Conservation (phyloP, 2,888 invertebrate genomes). For the Phrixothrix hirtus region DNA sequence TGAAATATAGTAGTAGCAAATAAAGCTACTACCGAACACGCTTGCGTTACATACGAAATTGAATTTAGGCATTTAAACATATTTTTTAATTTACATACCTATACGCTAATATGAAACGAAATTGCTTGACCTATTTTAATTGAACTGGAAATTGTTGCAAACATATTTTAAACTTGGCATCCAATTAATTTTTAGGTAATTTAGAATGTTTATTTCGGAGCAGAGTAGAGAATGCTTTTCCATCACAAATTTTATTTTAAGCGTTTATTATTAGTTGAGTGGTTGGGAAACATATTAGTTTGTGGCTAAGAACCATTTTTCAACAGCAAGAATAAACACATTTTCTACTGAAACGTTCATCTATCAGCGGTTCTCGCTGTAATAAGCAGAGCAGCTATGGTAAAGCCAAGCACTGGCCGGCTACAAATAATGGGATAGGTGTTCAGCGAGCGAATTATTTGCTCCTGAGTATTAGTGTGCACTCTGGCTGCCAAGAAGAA, state of each 20-base stretch:
- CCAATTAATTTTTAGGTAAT: no score
- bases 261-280: slow-evolving; percentile 16
- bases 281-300: slow-evolving; percentile 30
- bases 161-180: no score
- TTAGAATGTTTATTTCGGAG: not conserved
- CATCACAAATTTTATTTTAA: not conserved
- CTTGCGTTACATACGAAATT: no score
- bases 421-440: slow-evolving; percentile 42
- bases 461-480: slow-evolving; percentile 38
- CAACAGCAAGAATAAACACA: slow-evolving; percentile 52
- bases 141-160: no score
- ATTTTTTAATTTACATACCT: no score
- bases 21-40: no score
- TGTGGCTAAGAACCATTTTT: slow-evolving; percentile 45
- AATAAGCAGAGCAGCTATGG: slow-evolving; percentile 39
- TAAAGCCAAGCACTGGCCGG: slow-evolving; percentile 31
- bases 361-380: slow-evolving; percentile 50
- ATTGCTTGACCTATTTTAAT: no score
- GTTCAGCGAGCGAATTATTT: slow-evolving; percentile 41
- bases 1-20: no score
- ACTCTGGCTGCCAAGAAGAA: slow-evolving; percentile 36
- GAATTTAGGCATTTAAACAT: no score
- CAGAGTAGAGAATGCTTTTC: no score
- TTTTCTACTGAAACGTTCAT: slow-evolving; percentile 49
- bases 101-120: no score